Evolutionary conservation across 2,888 invertebrate genomes (phyloP).

Genomic region (Alloscopus bannaensis): DNA sequence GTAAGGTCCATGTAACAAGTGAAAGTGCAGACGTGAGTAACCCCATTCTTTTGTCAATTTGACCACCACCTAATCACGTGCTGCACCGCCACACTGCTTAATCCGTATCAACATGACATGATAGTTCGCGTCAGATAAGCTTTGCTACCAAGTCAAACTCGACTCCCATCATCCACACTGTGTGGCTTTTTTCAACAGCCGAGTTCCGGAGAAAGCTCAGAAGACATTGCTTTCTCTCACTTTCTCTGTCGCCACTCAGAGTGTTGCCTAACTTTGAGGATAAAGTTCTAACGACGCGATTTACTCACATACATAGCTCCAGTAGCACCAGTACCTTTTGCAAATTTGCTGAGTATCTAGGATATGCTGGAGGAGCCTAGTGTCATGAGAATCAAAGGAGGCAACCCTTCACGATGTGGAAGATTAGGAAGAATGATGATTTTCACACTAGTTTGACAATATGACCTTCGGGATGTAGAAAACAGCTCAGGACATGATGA

Average conservation of each 20-base stretch:
- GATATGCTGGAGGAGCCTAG: background rate
- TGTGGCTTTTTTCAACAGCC: background rate
- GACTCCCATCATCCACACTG: background rate
- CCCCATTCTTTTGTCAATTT: slow-evolving; percentile 24
- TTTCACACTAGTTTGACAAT: slow-evolving; percentile 42
- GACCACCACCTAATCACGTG: slow-evolving; percentile 11
- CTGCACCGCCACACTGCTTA: slow-evolving; percentile 1
- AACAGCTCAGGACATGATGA: slow-evolving; percentile 1
- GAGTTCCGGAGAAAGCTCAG: background rate
- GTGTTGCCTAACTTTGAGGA: slow-evolving; percentile 4
- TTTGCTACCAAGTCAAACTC: background rate
- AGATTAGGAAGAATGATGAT: slow-evolving; percentile 40
- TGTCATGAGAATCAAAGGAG: slow-evolving; percentile 31
- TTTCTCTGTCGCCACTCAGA: background rate
- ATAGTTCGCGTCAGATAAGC: background rate
- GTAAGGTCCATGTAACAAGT: background rate
- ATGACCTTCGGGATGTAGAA: slow-evolving; percentile 54
- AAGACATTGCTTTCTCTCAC: background rate
- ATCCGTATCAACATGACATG: slow-evolving; percentile 16
- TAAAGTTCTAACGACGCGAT: background rate
- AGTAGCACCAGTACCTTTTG: background rate
- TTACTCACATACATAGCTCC: background rate
- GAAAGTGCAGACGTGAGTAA: slow-evolving; percentile 32
- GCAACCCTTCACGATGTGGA: slow-evolving; percentile 20
- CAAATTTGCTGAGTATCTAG: background rate